These are phyloP conservation scores for Archips xylosteana DNA, from an alignment of 2,888 invertebrate species.

Conservation along the genomic window DNA sequence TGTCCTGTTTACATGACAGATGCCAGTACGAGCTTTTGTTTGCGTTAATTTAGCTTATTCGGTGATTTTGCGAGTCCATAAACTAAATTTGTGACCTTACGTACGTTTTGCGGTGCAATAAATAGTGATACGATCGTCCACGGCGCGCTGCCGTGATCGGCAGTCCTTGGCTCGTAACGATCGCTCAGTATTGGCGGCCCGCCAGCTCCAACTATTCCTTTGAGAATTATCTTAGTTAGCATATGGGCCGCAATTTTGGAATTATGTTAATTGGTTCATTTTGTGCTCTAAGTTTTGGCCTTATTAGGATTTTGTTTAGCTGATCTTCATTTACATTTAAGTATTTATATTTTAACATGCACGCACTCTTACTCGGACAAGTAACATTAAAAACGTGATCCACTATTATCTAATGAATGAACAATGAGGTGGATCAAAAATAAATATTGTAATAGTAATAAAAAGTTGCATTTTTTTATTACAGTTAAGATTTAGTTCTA, in stretches of 20 bases:
- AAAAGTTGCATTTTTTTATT: too few relatives aligned
- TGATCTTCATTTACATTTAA: too few relatives aligned
- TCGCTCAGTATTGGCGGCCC: constrained; percentile 60
- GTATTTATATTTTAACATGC: too few relatives aligned
- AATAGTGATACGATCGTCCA: constrained; percentile 60
- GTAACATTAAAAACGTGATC: too few relatives aligned
- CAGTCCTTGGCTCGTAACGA: constrained; percentile 65
- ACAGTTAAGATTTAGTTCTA: too few relatives aligned
- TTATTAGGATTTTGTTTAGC: neutral
- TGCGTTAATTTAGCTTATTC: neutral
- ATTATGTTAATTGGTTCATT: constrained; percentile 28
- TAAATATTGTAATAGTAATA: too few relatives aligned
- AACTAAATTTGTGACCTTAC: constrained; percentile 10
- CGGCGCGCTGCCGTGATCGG: constrained; percentile 52
- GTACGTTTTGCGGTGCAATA: constrained; percentile 56
- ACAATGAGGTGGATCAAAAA: too few relatives aligned
- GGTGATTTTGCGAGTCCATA: neutral
- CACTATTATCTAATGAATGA: too few relatives aligned
- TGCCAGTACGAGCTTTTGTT: too few relatives aligned
- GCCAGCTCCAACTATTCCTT: constrained; percentile 57
- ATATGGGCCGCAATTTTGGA: constrained; percentile 12
- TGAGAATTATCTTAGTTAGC: constrained; percentile 25
- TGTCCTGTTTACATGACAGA: too few relatives aligned
- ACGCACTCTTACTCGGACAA: too few relatives aligned
- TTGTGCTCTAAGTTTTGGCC: constrained; percentile 3